These are phyloP conservation scores for Oryzias woworae DNA, from an alignment of 2,113 vertebrate species.

Conservation along the genomic window DNA sequence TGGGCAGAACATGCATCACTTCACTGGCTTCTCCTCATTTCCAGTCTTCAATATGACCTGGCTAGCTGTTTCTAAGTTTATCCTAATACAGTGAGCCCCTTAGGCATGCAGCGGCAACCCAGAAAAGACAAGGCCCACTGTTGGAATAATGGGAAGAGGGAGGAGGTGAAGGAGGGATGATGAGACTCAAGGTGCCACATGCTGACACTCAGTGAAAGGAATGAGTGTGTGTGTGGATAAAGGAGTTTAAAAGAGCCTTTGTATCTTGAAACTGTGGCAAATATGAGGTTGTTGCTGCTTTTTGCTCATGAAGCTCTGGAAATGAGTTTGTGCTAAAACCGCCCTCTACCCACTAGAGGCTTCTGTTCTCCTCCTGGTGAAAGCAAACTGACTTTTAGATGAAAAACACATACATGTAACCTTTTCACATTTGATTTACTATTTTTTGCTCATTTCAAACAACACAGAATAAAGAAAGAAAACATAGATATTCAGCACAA, in stretches of 20 bases:
- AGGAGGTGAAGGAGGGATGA: slow-evolving; percentile 11
- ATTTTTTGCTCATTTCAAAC: no score
- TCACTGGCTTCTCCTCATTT: slow-evolving; percentile 14
- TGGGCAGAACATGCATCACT: slow-evolving; percentile 1
- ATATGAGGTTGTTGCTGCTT: slow-evolving; percentile 20
- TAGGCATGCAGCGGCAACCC: slow-evolving; percentile 58
- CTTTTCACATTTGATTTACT: no score
- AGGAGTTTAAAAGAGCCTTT: slow-evolving; percentile 14
- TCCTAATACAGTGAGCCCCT: slow-evolving; percentile 62
- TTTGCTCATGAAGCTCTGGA: slow-evolving; percentile 26
- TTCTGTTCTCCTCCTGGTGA: no score
- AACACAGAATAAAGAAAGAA: no score
- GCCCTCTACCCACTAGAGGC: no score
- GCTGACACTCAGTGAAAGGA: background rate
- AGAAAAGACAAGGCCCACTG: slow-evolving; percentile 64
- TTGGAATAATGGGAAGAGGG: slow-evolving; percentile 45
- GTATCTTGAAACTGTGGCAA: slow-evolving; percentile 13
- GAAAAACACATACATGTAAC: no score
- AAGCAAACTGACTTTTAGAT: no score
- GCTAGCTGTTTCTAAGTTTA: slow-evolving; percentile 68
- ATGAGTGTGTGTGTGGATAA: slow-evolving; percentile 4
- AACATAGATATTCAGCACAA: no score
- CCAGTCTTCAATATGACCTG: slow-evolving; percentile 39
- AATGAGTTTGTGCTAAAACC: slow-evolving; percentile 8
- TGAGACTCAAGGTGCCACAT: background rate